These are phyloP conservation scores for Poeciliopsis prolifica DNA, from an alignment of 2,113 vertebrate species.

Conservation along the genomic window DNA sequence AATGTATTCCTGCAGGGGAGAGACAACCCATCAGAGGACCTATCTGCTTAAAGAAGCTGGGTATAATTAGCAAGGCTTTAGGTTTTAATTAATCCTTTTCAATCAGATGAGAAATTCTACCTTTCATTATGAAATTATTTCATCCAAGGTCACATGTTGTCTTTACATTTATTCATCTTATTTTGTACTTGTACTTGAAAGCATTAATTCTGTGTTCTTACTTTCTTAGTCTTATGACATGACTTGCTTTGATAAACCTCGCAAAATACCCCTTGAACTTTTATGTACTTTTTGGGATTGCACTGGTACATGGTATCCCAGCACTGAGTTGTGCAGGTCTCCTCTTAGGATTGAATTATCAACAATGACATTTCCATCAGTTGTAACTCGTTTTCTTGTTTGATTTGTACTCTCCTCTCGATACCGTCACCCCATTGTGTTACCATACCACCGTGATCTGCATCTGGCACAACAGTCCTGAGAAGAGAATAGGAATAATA, in stretches of 20 bases:
- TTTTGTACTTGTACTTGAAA: background rate
- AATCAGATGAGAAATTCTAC: conserved; percentile 52
- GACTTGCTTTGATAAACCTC: background rate
- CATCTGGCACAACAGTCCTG: conserved; percentile 3
- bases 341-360: background rate
- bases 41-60: conserved; percentile 59
- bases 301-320: background rate
- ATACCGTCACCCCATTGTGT: background rate
- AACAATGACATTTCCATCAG: background rate
- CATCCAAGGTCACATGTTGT: conserved; percentile 50
- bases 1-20: conserved; percentile 39
- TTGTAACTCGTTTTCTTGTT: background rate
- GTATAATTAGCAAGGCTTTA: conserved; percentile 69
- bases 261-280: background rate
- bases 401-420: background rate
- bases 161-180: conserved; percentile 10
- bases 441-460: conserved; percentile 15
- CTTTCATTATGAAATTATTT: conserved; percentile 52
- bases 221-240: background rate
- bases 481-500: conserved; percentile 1
- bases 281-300: background rate
- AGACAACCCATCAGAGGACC: conserved; percentile 53
- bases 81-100: conserved; percentile 71
- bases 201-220: background rate
- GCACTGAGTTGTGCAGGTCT: background rate